phyloP scores from a whole-genome alignment of 1,140 invertebrate species.

The Dendrolimus punctatus region DNA sequence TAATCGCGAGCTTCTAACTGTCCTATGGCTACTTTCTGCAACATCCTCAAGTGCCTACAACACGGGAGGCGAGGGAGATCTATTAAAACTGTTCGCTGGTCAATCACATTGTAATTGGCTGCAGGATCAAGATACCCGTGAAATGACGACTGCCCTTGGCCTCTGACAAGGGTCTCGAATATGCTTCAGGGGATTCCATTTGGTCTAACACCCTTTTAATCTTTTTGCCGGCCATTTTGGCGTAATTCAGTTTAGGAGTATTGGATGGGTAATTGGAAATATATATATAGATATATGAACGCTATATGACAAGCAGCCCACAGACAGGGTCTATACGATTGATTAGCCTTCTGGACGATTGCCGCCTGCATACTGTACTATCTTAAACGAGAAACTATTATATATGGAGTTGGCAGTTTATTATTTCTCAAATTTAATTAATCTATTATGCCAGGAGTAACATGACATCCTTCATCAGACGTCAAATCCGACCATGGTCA shows the following conservation, averaged over 20 bases:
- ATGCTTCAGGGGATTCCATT: slow-evolving; percentile 42
- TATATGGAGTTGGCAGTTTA: too few relatives aligned
- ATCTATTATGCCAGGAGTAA: too few relatives aligned
- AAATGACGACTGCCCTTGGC: slow-evolving; percentile 43
- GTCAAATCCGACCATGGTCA: too few relatives aligned
- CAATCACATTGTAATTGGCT: slow-evolving; percentile 64
- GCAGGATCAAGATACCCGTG: slow-evolving; percentile 56
- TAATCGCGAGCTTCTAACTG: slow-evolving; percentile 17
- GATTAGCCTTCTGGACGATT: too few relatives aligned
- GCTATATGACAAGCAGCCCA: too few relatives aligned
- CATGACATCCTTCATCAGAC: too few relatives aligned
- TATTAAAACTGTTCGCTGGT: slow-evolving; percentile 23
- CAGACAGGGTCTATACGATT: too few relatives aligned
- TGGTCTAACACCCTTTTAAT: slow-evolving; percentile 31
- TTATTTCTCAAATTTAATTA: too few relatives aligned
- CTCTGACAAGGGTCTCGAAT: slow-evolving; percentile 49
- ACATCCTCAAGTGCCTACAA: not conserved
- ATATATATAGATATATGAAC: too few relatives aligned
- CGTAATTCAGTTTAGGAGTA: not conserved
- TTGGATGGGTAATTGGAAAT: too few relatives aligned
- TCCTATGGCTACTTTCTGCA: slow-evolving; percentile 8
- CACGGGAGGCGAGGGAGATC: slow-evolving; percentile 13
- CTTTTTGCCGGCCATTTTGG: not conserved
- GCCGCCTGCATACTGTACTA: too few relatives aligned
- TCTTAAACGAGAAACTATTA: too few relatives aligned